Conservation (phyloP, 2,113 vertebrate genomes). For the Crotalus tigris region DNA sequence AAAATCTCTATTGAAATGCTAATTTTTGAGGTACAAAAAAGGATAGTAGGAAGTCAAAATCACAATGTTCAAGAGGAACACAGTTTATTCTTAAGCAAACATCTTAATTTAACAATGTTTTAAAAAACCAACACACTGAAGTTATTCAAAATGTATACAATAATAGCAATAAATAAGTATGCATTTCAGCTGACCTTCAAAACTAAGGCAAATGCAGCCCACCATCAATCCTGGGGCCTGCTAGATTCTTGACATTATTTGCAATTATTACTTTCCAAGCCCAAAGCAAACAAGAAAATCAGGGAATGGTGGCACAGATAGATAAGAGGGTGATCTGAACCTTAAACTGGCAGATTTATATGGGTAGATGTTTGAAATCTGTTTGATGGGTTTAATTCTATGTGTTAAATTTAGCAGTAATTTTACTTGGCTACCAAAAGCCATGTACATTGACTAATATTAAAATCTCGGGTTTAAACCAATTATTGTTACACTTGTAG, state of each 20-base stretch:
- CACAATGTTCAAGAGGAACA: conserved; percentile 10
- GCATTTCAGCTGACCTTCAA: not conserved
- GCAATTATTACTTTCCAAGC: not conserved
- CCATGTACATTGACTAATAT: not conserved
- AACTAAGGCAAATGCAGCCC: not conserved
- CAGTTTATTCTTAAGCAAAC: not conserved
- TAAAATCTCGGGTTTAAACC: not conserved
- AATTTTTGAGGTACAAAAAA: conserved; percentile 21
- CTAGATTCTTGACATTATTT: not conserved
- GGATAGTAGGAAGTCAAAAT: conserved; percentile 16
- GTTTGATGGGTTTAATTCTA: not conserved
- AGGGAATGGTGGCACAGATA: not conserved
- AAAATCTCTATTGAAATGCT: conserved; percentile 20
- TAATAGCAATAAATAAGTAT: not conserved
- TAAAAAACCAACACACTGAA: not conserved
- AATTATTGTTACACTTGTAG: not conserved
- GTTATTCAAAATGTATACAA: not conserved
- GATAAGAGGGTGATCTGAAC: not conserved
- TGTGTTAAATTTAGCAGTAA: not conserved
- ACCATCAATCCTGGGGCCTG: not conserved
- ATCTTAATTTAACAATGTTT: not conserved
- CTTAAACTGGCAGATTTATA: not conserved
- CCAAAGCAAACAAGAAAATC: not conserved
- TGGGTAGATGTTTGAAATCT: not conserved
- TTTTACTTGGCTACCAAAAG: not conserved